Base-by-base conservation (phyloP, 30 jellyfish, hydroid and myxozoan species). In the Hydractinia symbiolongicarpus region DNA sequence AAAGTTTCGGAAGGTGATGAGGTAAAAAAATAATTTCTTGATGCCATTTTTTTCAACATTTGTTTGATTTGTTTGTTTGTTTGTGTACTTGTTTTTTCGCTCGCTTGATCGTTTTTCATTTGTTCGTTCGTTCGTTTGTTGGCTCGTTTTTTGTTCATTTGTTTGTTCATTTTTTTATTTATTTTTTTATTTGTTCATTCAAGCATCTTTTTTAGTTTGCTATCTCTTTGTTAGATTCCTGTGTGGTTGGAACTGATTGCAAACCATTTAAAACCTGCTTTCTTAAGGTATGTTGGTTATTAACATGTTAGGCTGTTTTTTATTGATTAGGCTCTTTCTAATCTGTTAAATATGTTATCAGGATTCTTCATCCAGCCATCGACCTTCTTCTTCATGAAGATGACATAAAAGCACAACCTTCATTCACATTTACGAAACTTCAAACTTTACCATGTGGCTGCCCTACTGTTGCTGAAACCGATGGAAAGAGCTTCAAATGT, bases 361-460 rank as follows among this genome's bases (percentile, higher is more conserved):
- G 98, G 73, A 57, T 90, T 9, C 82, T 90, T 16, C 67, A 73
- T 15, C 93, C 93, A 0, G 71, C 97, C 10, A 79, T 84, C 57
- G 95, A 81, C 82, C 54, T 84, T 81, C 60, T 90, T 19, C 85
- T 93, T 55, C 93, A 84, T 64, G 74, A 69, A 19, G 96, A 86
- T 79, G 86, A 86, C 0, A 44, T 53, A 49, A 62, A 81, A 21
- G 76, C 86, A 76, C 76, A 61, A 20, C 98, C 98, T 4, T 76
- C 90, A 8, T 91, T 86, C 61, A 86, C 84, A 8, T 91, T 91
- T 51, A 79, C 98, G 11, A 84, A 82, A 30, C 82, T 91, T 19
- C 87, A 79, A 58, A 72, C 88, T 44, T 86, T 91, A 54, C 98
- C 98, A 7, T 91, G 98, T 79, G 98, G 98, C 8, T 91, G 98